phyloP scores from a whole-genome alignment of 2,797 vertebrate genomes.

The Argya squamiceps region DNA sequence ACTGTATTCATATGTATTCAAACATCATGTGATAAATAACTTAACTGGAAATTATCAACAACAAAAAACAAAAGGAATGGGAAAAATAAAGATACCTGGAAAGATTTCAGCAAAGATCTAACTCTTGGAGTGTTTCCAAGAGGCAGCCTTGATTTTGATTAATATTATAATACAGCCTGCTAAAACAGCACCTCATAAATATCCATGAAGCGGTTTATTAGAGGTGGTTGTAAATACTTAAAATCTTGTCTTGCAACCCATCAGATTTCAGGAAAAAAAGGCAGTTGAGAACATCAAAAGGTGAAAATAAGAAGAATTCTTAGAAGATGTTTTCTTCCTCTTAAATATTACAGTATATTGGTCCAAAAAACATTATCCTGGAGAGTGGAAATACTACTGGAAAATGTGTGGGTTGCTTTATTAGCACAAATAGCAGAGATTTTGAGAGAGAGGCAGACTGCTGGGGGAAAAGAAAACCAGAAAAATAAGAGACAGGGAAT shows the following conservation, averaged over 20 bases:
- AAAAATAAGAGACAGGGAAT: background rate
- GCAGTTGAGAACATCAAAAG: conserved; percentile 51
- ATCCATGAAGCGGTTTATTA: conserved; percentile 80
- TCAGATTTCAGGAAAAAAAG: conserved; percentile 61
- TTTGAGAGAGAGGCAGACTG: background rate
- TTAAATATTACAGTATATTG: background rate
- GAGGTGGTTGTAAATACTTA: conserved; percentile 79
- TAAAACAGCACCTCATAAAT: conserved; percentile 80
- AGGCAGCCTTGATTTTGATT: conserved; percentile 76
- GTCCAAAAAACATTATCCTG: background rate
- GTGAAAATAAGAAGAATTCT: conserved; percentile 46
- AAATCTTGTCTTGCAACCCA: conserved; percentile 74
- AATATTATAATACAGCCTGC: conserved; percentile 77
- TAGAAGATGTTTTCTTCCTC: conserved; percentile 10
- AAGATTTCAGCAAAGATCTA: conserved; percentile 69
- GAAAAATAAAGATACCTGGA: conserved; percentile 71
- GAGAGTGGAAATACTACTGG: background rate
- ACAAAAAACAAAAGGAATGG: conserved; percentile 30
- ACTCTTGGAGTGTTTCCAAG: conserved; percentile 70
- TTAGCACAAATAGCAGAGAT: background rate
- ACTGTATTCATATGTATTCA: conserved; percentile 58
- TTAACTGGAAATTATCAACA: conserved; percentile 67
- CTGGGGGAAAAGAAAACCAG: background rate
- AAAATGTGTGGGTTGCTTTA: background rate
- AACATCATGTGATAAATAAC: conserved; percentile 70